These are phyloP conservation scores for Typhlichthys eigenmanni DNA, from an alignment of 2,797 vertebrate genomes.

Conservation along the genomic window DNA sequence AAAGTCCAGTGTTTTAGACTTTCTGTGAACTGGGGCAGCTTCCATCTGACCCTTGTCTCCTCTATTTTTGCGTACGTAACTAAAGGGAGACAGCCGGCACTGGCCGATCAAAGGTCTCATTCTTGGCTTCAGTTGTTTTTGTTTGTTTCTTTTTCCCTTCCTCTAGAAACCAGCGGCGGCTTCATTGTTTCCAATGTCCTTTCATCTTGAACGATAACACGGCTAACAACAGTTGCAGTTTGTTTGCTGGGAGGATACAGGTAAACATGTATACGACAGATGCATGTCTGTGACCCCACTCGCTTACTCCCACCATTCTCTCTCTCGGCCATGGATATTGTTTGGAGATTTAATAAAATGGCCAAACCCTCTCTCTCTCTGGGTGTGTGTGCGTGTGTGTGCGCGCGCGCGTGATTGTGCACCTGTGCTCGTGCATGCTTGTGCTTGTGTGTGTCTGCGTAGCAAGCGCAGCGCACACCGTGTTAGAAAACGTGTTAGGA, in stretches of 20 bases:
- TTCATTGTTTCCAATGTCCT: constrained; percentile 72
- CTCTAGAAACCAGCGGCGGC: constrained; percentile 63
- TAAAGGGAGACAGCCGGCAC: constrained; percentile 53
- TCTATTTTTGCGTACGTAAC: constrained; percentile 57
- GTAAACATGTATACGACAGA: constrained; percentile 54
- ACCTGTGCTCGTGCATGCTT: too few species aligned
- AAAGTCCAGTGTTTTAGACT: neutral
- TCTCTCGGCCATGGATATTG: constrained; percentile 22
- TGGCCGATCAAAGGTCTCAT: constrained; percentile 71
- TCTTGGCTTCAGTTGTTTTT: constrained; percentile 61
- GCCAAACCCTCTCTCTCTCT: neutral
- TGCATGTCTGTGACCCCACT: constrained; percentile 4
- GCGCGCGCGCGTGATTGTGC: neutral
- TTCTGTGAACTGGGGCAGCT: constrained; percentile 27
- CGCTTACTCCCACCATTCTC: constrained; percentile 12
- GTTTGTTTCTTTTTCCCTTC: constrained; percentile 41
- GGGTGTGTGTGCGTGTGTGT: constrained; percentile 3
- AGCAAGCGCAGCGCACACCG: constrained; percentile 17
- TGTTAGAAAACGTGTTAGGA: constrained; percentile 36
- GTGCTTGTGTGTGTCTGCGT: constrained; percentile 11
- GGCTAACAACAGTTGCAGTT: constrained; percentile 64
- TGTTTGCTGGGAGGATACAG: constrained; percentile 63
- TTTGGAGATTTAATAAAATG: constrained; percentile 13
- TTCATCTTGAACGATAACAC: constrained; percentile 75
- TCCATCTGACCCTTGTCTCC: constrained; percentile 48